These are phyloP conservation scores for Biston stratarius DNA, from an alignment of 2,888 invertebrate species.

Conservation along the genomic window DNA sequence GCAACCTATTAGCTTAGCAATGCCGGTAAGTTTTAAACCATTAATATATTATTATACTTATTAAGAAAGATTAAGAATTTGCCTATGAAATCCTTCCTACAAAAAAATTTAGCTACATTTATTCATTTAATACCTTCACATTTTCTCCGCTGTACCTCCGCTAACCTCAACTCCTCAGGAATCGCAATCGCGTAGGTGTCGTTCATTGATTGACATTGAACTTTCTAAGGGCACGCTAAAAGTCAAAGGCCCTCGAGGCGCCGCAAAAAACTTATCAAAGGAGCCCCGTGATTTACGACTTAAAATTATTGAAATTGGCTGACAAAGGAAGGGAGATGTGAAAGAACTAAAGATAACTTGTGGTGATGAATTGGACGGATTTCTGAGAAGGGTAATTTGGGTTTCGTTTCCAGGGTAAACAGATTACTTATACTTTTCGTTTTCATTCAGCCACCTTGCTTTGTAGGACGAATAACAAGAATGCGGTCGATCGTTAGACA, in stretches of 20 bases:
- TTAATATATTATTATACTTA: too few species aligned
- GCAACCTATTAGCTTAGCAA: background rate
- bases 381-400: constrained; percentile 29
- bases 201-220: constrained; percentile 35
- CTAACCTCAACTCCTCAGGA: constrained; percentile 15
- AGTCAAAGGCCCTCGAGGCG: constrained; percentile 28
- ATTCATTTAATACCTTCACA: background rate
- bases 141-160: constrained; percentile 3
- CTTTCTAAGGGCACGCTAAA: constrained; percentile 33
- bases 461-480: constrained; percentile 9
- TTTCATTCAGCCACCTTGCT: constrained; percentile 16
- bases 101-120: background rate
- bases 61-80: too few species aligned
- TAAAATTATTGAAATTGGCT: constrained; percentile 31
- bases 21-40: too few species aligned
- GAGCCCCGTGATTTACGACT: constrained; percentile 30
- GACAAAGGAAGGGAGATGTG: constrained; percentile 26
- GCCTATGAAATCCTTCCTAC: too few species aligned
- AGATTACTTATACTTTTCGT: constrained; percentile 8
- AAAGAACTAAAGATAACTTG: constrained; percentile 29
- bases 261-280: constrained; percentile 32
- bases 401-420: constrained; percentile 14
- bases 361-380: constrained; percentile 22
- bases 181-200: constrained; percentile 22
- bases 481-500: constrained; percentile 17